Evolutionary conservation across 2,113 vertebrate species (phyloP), one percentile per base, ranked within the genome.

Genomic region (Cisticola juncidis): DNA sequence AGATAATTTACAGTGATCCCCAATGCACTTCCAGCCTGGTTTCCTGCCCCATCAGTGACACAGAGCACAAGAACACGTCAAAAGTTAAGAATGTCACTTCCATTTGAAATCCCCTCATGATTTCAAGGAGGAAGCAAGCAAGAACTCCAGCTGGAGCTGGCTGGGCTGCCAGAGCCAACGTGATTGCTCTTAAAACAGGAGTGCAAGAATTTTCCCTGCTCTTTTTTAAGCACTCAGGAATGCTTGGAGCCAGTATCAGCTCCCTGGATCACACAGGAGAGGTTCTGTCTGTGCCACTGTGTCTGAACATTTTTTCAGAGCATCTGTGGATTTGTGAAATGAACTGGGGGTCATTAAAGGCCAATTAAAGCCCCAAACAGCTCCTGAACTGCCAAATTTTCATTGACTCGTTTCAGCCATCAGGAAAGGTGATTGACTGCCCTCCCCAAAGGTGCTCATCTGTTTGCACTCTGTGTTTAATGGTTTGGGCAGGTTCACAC

Each of bases 171-270:
- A 68, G 62, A 86, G 35, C 42, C 54, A 61, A 82, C 12, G 11
- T 0, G 3, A 33, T 3, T 22, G 14, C n/a, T 57, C 23, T 44
- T 13, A 14, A 65, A 68, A 81, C 15, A 12, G 9, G n/a, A 57
- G 1, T 9, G 12, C 7, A 35, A 23, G 47, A 47, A 68, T 24
- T 70, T 26, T 12, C 16, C n/a, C 38, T 50, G 56, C 40, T 80
- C 28, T 10, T 64, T 85, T 84, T 50, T 3, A 62, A 68, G 36
- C 9, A n/a, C 18, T 14, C 54, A 53, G 44, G 22, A 53, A 20
- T 1, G 31, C 4, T 2, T 14, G 19, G 23, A n/a, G n/a, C 4
- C 50, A 48, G 5, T 0, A 68, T 4, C n/a, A 57, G 5, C n/a
- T 40, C 50, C 79, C 35, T 14, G 20, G 6, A 5, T 6, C 17